Evolutionary conservation across 2,888 invertebrate genomes (phyloP), one percentile per base, ranked within the genome.

Genomic region (Zonitis immaculata): DNA sequence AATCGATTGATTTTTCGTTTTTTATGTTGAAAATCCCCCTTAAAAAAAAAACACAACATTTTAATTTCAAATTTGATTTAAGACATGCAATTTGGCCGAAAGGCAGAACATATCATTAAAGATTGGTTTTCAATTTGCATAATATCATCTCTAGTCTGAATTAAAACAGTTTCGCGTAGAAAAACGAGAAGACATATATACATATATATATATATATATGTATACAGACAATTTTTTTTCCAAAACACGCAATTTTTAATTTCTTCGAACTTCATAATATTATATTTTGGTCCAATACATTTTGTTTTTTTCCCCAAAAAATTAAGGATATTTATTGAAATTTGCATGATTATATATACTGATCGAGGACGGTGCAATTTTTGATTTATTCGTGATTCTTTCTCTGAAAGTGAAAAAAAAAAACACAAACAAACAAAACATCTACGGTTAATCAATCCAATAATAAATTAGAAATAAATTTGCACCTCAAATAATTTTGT

Each of bases 71-170:
- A 49, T 39, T 53, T 49, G n/a, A 35, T 53, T 49, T 39, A 49
- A 46, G 48, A 32, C 53, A 42, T 53, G 49, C 53, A 53, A 53
- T 53, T 49, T 53, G 49, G 9, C 35, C 39, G 12, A 49, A 44
- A 26, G 43, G 45, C 42, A 49, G 18, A 49, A 48, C 32, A 49
- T 56, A 52, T 56, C 47, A 56, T 56, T 56, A 56, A 51, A 49
- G 51, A 56, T 56, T 56, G 49, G 42, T 52, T 51, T 52, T 52
- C 45, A 48, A 56, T 56, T 56, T 56, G 48, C 52, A 56, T 56
- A 56, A 56, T 56, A 52, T 47, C 49, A 49, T 56, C 49, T 52
- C 52, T 56, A 52, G 51, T 45, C 49, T 49, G 52, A 43, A 42
- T 53, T 53, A n/a, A 53, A 53, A 53, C 48, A 42, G 48, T 52